Conservation (phyloP, 2,113 vertebrate species). For the Oncorhynchus kisutch region DNA sequence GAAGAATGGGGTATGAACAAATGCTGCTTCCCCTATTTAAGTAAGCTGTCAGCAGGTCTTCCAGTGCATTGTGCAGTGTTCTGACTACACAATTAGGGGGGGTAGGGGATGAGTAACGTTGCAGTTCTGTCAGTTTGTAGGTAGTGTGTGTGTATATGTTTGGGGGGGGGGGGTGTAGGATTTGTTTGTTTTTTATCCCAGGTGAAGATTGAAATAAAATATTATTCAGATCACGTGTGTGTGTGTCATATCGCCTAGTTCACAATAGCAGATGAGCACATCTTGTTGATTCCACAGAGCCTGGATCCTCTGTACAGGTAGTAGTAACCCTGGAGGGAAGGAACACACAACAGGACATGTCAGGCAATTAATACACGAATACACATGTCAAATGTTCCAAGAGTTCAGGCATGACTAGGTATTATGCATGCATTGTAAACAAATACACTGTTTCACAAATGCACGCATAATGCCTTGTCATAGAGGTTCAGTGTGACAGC, state of each 20-base stretch:
- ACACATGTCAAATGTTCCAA: not conserved
- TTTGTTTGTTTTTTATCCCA: not conserved
- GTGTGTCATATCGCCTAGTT: slow-evolving; percentile 53
- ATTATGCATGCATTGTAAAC: too few species aligned
- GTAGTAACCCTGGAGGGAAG: slow-evolving; percentile 82
- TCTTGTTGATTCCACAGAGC: slow-evolving; percentile 85
- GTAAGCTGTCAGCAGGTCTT: slow-evolving; percentile 25
- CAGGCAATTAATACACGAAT: not conserved
- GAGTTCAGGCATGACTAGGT: too few species aligned
- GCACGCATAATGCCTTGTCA: not conserved
- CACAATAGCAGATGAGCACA: slow-evolving; percentile 86
- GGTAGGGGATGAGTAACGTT: not conserved
- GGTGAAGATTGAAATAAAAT: not conserved
- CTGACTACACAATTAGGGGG: not conserved
- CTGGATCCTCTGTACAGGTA: slow-evolving; percentile 82
- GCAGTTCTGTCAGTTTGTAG: not conserved
- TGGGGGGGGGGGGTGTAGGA: not conserved
- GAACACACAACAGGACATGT: not conserved
- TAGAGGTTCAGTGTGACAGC: not conserved
- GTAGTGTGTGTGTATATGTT: not conserved
- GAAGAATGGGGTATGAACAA: slow-evolving; percentile 9
- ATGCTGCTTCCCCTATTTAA: slow-evolving; percentile 18
- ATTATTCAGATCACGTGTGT: not conserved
- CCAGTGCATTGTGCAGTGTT: not conserved
- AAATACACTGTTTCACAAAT: not conserved